Evolutionary conservation across 2,888 invertebrate species (phyloP), one percentile per base, ranked within the genome.

Genomic region (Drosophila stalkeri): DNA sequence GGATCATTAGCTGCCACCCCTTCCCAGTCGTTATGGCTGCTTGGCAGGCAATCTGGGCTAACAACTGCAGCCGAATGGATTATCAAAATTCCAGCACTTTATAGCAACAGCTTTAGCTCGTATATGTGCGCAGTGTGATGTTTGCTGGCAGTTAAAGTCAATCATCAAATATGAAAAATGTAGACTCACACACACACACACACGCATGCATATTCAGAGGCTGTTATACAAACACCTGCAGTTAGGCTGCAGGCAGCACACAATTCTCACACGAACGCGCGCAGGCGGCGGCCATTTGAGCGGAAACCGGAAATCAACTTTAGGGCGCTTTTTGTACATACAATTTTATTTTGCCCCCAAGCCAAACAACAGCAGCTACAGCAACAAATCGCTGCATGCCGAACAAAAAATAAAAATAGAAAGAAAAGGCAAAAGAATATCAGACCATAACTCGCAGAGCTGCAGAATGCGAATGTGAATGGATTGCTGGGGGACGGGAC

Each of bases 281-380:
- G 81, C 64, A 67, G 72, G 60, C 72, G 65, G 72, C 64, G 62
- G 80, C 88, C 86, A 82, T 86, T 86, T 87, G 81, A 81, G 89
- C 89, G 86, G 86, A 82, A 87, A 78, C 86, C 79, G 87, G 87
- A 87, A 89, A 85, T 87, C 87, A 87, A 87, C 86, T 89, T 87
- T 82, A 70, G 89, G 86, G 78, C 81, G 75, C 75, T 75, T 81
- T 81, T 87, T 89, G 89, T 85, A 85, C 81, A 79, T 80, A 72
- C 77, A 77, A 73, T 80, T 82, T 77, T 76, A 81, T 82, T 78
- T 75, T 54, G 31, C 76, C 64, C 59, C 39, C 64, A 68, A 70
- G 68, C 71, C 55, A 70, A 64, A 81, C 67, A 80, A 35, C 61
- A 59, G 37, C 27, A 59, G 33, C 39, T 57, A 27, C 37, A 46